These are phyloP conservation scores for Phyto melanocephala DNA, from an alignment of 2,888 invertebrate species.

Conservation along the genomic window DNA sequence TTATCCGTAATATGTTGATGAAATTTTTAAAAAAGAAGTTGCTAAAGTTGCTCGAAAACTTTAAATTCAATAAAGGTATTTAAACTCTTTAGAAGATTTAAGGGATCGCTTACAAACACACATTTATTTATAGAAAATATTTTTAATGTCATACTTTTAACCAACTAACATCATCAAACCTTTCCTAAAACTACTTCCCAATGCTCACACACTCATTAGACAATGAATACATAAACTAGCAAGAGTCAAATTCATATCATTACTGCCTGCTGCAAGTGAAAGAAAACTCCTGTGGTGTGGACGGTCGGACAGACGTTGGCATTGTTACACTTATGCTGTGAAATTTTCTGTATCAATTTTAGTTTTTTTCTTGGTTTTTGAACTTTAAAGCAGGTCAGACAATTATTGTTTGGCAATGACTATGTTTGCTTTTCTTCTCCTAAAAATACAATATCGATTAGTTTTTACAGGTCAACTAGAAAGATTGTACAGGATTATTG, in stretches of 20 bases:
- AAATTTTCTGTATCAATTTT: not conserved
- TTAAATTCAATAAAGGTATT: too few relatives aligned
- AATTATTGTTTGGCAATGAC: not conserved
- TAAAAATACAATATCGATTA: conserved; percentile 28
- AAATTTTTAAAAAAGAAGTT: too few relatives aligned
- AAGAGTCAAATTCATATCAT: not conserved
- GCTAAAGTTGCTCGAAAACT: too few relatives aligned
- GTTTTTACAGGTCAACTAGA: conserved; percentile 31
- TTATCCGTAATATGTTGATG: too few relatives aligned
- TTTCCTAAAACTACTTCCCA: not conserved
- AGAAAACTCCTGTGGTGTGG: conserved; percentile 4
- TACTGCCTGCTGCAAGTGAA: not conserved
- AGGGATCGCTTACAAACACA: too few relatives aligned
- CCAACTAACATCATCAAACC: too few relatives aligned
- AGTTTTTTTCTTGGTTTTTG: too few relatives aligned
- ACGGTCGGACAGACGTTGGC: conserved; percentile 20
- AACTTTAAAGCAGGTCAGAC: conserved; percentile 27
- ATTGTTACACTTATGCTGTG: conserved; percentile 13
- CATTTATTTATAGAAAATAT: too few relatives aligned
- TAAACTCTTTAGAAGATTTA: too few relatives aligned
- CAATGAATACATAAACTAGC: not conserved
- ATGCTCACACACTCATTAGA: conserved; percentile 18
- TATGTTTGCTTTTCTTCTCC: not conserved
- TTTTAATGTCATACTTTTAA: too few relatives aligned
- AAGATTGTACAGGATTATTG: conserved; percentile 19